phyloP scores from a whole-genome alignment of 2,797 vertebrate genomes.

The Spheniscus humboldti region DNA sequence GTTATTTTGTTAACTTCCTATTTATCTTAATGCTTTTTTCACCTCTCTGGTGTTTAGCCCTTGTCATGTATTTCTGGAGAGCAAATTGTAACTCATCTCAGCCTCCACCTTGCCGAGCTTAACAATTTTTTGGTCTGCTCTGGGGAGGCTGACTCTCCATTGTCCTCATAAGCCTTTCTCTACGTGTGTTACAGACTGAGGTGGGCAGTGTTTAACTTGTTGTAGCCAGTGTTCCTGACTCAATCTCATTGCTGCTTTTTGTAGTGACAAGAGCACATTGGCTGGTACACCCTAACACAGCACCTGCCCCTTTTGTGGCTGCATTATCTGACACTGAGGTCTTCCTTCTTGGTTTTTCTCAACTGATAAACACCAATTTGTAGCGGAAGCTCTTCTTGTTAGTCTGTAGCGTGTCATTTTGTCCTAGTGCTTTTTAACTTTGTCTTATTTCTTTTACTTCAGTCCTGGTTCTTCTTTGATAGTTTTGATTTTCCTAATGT shows the following conservation, averaged over 20 bases:
- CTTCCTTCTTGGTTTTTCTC: not conserved
- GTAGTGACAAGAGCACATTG: not conserved
- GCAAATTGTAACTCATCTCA: not conserved
- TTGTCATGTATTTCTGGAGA: not conserved
- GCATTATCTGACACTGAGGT: not conserved
- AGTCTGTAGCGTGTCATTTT: not conserved
- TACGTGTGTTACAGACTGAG: not conserved
- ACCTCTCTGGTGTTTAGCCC: not conserved
- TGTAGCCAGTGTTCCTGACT: not conserved
- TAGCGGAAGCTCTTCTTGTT: not conserved
- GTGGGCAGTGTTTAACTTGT: not conserved
- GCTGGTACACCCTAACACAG: fast-evolving
- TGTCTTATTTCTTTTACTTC: not conserved
- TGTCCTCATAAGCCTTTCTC: not conserved
- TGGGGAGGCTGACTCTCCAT: not conserved
- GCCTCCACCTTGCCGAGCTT: not conserved
- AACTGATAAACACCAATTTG: not conserved
- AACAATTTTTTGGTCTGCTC: not conserved
- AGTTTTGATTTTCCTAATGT: not conserved
- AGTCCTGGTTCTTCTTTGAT: not conserved
- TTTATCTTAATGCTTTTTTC: not conserved
- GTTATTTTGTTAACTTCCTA: not conserved
- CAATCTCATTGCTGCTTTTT: not conserved
- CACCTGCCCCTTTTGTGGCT: not conserved
- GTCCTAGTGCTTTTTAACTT: not conserved